Evolutionary conservation across 2,888 invertebrate genomes (phyloP), one percentile per base, ranked within the genome.

Genomic region (Prenolepis imparis): DNA sequence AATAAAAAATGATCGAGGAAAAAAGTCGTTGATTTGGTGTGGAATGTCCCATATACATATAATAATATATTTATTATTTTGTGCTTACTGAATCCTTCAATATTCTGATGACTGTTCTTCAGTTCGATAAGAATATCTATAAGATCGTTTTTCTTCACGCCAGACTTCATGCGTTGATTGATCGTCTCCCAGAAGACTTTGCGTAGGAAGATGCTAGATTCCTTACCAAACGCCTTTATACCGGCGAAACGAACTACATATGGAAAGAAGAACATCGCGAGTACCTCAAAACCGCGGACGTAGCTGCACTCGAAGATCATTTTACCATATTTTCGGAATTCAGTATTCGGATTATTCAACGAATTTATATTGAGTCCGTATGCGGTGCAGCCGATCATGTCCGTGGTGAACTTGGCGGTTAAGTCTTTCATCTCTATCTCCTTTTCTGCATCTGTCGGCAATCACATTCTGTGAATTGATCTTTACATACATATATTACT

Each of bases 51-150:
- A n/a, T n/a, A n/a, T n/a, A n/a, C n/a, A 28, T 28, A 28, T 28
- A 28, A 28, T 28, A 28, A 28, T 2, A 28, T 28, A 66, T 44
- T 41, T n/a, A n/a, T n/a, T n/a, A n/a, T n/a, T n/a, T n/a, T n/a
- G n/a, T 55, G 84, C 89, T 84, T 55, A 92, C 91, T 73, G 66
- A 89, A 89, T 39, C 72, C 85, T 1, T 6, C 74, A 1, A 88
- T 5, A 11, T 90, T 86, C 0, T 86, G 28, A 39, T 86, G 83
- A 0, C 64, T 78, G 39, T 94, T 92, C 41, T 93, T 95, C 11
- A 96, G 84, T 1, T 94, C 93, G 52, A 96, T 92, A 15, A 96
- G 88, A 3, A 95, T 87, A 87, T 96, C 96, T 41, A 96, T 95
- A 0, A 96, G 93, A 57, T 95, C 95, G 63, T 94, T 93, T 32